Percentiles rank a stretch among this genome's conserved stretches.
These are phyloP conservation scores for Penelope pileata DNA, from an alignment of 2,113 vertebrate genomes.

Conservation along the genomic window DNA sequence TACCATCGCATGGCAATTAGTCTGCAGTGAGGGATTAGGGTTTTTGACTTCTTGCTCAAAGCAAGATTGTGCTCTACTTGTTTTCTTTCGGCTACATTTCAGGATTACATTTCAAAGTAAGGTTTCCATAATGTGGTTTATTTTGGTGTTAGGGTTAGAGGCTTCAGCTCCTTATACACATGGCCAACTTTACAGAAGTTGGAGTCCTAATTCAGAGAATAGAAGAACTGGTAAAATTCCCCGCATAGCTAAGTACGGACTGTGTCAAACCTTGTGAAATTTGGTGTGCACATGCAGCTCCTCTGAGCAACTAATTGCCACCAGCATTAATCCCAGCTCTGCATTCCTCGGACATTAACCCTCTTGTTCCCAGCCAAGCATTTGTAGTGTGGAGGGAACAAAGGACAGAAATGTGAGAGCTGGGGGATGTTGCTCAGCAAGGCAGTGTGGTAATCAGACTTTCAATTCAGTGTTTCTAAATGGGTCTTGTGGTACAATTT, in stretches of 20 bases:
- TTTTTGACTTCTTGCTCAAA: not conserved
- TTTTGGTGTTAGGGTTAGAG: not conserved
- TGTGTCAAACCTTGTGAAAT: conserved; percentile 19
- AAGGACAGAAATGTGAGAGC: not conserved
- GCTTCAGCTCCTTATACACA: not conserved
- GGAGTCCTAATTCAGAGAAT: not conserved
- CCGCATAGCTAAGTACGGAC: accelerated
- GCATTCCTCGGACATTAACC: conserved; percentile 39
- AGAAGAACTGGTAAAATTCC: not conserved
- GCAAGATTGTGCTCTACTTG: not conserved
- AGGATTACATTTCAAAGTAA: not conserved
- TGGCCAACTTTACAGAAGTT: not conserved
- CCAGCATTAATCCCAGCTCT: not conserved
- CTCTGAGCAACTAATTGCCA: not conserved
- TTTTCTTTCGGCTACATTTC: not conserved
- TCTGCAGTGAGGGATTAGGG: not conserved
- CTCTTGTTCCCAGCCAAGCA: not conserved
- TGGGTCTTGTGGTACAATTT: not conserved
- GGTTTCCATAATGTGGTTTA: not conserved
- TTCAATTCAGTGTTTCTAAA: not conserved
- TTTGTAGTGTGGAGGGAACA: not conserved
- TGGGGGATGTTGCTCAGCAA: not conserved
- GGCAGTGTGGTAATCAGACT: not conserved
- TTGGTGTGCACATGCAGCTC: not conserved
- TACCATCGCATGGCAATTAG: not conserved